phyloP scores from a whole-genome alignment of 1,140 invertebrate species.

The Eriocheir sinensis region DNA sequence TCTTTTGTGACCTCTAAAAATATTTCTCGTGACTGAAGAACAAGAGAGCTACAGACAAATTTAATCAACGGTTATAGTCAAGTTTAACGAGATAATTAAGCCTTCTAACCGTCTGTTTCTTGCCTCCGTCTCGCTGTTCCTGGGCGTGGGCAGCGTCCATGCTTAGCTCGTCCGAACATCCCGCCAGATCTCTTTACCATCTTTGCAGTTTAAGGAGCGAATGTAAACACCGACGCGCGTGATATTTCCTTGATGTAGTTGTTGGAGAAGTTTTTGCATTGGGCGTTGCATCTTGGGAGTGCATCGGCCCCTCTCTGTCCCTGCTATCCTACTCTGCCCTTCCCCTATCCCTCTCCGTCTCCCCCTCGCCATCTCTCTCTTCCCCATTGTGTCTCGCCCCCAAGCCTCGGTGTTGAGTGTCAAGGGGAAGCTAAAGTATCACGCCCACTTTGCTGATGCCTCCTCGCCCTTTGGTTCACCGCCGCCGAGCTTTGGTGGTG shows the following conservation, averaged over 20 bases:
- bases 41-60: too few relatives aligned
- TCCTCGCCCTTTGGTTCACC: background rate
- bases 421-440: background rate
- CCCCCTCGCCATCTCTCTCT: background rate
- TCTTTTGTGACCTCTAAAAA: too few relatives aligned
- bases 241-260: background rate
- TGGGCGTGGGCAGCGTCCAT: background rate
- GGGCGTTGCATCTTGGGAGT: background rate
- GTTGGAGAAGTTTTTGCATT: background rate
- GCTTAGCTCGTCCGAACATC: background rate
- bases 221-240: background rate
- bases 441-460: background rate
- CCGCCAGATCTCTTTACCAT: background rate
- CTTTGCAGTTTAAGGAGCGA: background rate
- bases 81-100: too few relatives aligned
- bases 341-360: background rate
- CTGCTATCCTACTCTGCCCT: too few relatives aligned
- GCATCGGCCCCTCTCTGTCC: background rate
- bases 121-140: background rate
- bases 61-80: too few relatives aligned
- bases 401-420: background rate
- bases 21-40: too few relatives aligned
- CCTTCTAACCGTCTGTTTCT: background rate
- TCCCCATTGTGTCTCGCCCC: background rate
- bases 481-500: background rate